A percentile compares a stretch with the other conserved stretches of the same genome.
Conservation (phyloP, 2,888 invertebrate genomes). For the Drosophila suboccidentalis region DNA sequence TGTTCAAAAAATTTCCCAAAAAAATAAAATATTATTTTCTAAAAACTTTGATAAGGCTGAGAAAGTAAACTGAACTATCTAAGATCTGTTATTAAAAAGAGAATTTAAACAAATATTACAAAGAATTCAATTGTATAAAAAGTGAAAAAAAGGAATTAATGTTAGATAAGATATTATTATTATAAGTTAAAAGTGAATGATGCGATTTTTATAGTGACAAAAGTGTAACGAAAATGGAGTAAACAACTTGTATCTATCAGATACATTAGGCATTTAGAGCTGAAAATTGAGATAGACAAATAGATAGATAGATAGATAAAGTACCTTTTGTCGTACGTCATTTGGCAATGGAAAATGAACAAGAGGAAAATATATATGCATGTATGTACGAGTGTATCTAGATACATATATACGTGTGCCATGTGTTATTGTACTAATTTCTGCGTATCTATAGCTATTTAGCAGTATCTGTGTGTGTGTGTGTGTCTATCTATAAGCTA, state of each 20-base stretch:
- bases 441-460: constrained; percentile 30
- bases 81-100: not conserved
- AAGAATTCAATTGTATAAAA: not conserved
- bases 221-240: not conserved
- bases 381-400: constrained; percentile 10
- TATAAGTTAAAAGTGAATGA: not conserved
- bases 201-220: not conserved
- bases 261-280: not conserved
- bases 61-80: not conserved
- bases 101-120: not conserved
- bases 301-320: constrained; percentile 2
- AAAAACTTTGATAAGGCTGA: not conserved
- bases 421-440: constrained; percentile 35
- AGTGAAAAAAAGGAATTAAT: not conserved
- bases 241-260: not conserved
- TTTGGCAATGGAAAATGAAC: constrained; percentile 43
- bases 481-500: constrained; percentile 3
- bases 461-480: constrained; percentile 22
- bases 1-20: too few species aligned
- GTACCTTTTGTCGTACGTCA: constrained; percentile 20
- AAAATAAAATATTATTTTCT: too few species aligned
- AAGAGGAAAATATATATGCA: constrained; percentile 21
- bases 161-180: not conserved
- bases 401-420: constrained; percentile 19
- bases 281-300: not conserved